Evolutionary conservation across 2,888 invertebrate species (phyloP).

Genomic region (Ophioninae sp.): DNA sequence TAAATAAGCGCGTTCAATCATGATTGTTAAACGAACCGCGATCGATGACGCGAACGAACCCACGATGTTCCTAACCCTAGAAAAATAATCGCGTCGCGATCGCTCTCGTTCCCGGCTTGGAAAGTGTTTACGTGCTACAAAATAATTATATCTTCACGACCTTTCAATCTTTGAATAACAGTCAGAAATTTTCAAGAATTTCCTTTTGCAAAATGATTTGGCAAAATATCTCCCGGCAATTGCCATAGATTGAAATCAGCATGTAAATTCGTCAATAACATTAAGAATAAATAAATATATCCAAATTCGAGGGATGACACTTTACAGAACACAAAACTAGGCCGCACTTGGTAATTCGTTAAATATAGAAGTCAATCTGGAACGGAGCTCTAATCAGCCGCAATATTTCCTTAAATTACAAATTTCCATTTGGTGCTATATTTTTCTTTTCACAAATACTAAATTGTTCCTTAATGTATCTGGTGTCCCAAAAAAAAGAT

Average conservation of each 20-base stretch:
- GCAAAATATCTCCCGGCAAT: neutral
- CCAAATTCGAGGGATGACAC: neutral
- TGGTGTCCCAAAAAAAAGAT: neutral
- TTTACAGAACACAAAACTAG: neutral
- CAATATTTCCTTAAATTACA: conserved; percentile 27
- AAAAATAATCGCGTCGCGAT: neutral
- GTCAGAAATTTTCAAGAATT: neutral
- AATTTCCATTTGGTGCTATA: conserved; percentile 12
- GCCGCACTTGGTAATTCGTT: conserved; percentile 11
- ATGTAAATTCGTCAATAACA: neutral
- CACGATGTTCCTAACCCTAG: neutral
- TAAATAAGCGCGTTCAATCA: conserved; percentile 19
- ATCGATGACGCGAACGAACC: neutral
- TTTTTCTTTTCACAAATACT: neutral
- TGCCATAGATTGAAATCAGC: neutral
- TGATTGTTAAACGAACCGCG: neutral
- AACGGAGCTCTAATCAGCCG: neutral
- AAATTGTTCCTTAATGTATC: neutral
- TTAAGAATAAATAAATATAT: neutral
- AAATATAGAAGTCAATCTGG: conserved; percentile 36
- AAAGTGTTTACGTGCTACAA: neutral
- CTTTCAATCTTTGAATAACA: neutral
- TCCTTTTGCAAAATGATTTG: neutral
- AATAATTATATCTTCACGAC: neutral
- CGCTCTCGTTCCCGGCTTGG: neutral